Evolutionary conservation across 2,888 invertebrate species (phyloP), one percentile per base, ranked within the genome.

Genomic region (Dryobotodes eremita): DNA sequence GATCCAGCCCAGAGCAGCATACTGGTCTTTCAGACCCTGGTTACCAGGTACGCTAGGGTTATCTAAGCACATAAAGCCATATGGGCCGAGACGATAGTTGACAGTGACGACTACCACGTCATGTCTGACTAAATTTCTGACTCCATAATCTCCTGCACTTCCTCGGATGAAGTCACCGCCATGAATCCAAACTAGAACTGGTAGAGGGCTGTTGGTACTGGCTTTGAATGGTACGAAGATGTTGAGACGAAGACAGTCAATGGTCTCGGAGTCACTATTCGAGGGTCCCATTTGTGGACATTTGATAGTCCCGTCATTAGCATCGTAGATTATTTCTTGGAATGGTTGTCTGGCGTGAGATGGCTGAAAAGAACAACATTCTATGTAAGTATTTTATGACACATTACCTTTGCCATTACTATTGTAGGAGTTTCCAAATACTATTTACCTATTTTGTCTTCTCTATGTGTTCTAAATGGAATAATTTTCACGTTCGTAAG

Each of bases 211-310:
- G 23, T 83, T 89, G 8, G 92, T 90, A 74, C 94, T 94, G 3
- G 97, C 96, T 75, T 86, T 82, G 57, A 90, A 92, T 10, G 96
- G 96, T 7, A 95, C 95, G 80, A 93, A 96, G 0, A 98, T 97
- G 90, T 98, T 98, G 11, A 98, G 90, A 79, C 97, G 97, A 0
- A 98, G 96, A 83, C 98, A 98, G 90, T 98, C 97, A 79, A 97
- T 94, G 53, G 82, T 86, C 61, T 94, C 94, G 75, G 87, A 53
- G 53, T 85, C 82, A 75, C 86, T 84, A 17, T 86, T 79, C 13
- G 89, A 82, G 1, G 88, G 23, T 8, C 71, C 83, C 86, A 87
- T 82, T 90, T 96, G 96, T 53, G 96, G 96, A 79, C 96, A 96
- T 85, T 90, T 92, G n/a, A 91, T 86, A 10, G 93, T 92, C 0